Percentiles rank a stretch among this genome's conserved stretches.
Evolutionary conservation across 23 tunicate species (phyloP).

Genomic region (Halocynthia roretzi): DNA sequence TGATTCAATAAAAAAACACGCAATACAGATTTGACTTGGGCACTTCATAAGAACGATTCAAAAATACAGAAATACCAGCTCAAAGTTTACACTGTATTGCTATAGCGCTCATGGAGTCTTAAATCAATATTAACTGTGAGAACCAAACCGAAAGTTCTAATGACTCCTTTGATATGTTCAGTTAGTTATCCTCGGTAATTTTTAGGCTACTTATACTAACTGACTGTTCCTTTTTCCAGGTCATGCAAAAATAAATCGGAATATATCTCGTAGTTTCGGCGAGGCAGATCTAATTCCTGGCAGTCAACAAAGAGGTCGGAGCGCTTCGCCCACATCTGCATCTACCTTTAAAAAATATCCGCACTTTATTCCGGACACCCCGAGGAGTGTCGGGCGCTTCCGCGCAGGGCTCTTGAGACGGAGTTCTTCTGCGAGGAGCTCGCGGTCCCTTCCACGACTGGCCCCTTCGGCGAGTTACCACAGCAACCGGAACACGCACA

Average conservation of each 20-base stretch:
- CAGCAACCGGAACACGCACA: constrained; percentile 11
- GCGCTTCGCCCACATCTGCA: background rate
- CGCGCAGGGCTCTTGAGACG: constrained; percentile 34
- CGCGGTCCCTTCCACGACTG: constrained; percentile 77
- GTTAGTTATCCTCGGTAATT: no score
- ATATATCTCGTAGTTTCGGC: constrained; percentile 23
- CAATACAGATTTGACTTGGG: no score
- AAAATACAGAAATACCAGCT: no score
- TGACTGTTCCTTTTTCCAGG: no score
- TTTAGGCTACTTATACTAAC: no score
- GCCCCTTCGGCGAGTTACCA: constrained; percentile 45
- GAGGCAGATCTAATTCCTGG: constrained; percentile 15
- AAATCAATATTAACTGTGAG: no score
- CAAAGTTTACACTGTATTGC: no score
- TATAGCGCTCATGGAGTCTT: no score
- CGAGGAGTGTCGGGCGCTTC: constrained; percentile 21
- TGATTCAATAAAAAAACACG: no score
- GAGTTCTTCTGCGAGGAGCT: constrained; percentile 52
- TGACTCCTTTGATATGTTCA: no score
- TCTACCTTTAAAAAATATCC: background rate
- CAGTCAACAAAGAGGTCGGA: background rate
- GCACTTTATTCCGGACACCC: constrained; percentile 9
- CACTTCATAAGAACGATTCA: no score
- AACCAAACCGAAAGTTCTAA: no score
- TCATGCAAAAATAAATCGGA: background rate